A percentile compares a stretch with the other conserved stretches of the same genome.
phyloP scores from a whole-genome alignment of 2,888 invertebrate genomes.

The Hypercompe scribonia region DNA sequence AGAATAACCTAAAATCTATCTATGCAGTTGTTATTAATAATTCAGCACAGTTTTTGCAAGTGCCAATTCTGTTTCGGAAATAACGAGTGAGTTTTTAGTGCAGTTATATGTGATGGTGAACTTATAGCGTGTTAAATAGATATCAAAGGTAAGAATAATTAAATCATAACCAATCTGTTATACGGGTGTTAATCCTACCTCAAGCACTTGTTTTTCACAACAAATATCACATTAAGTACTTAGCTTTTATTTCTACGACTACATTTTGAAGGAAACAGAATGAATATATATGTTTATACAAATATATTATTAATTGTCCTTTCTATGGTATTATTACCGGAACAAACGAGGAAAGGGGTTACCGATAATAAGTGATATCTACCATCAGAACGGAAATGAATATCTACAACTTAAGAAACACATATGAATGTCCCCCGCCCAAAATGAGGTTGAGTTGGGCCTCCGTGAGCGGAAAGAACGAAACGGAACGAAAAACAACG shows the following conservation, averaged over 20 bases:
- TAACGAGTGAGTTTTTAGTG: constrained; percentile 2
- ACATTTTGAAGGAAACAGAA: too few species aligned
- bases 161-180: not conserved
- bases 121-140: constrained; percentile 5
- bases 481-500: too few species aligned
- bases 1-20: constrained; percentile 49
- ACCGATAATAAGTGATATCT: too few species aligned
- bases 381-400: too few species aligned
- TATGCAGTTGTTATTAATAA: constrained; percentile 52
- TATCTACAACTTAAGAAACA: too few species aligned
- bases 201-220: not conserved
- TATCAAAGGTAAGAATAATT: not conserved
- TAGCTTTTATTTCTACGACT: not conserved
- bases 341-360: too few species aligned
- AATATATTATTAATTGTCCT: too few species aligned
- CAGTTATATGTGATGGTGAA: not conserved
- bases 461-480: too few species aligned
- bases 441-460: too few species aligned
- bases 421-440: too few species aligned
- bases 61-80: constrained; percentile 26
- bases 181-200: not conserved
- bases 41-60: constrained; percentile 41
- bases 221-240: not conserved
- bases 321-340: too few species aligned
- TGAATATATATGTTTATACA: too few species aligned